Evolutionary conservation across 2,888 invertebrate species (phyloP).

Genomic region (Chrysina gloriosa): DNA sequence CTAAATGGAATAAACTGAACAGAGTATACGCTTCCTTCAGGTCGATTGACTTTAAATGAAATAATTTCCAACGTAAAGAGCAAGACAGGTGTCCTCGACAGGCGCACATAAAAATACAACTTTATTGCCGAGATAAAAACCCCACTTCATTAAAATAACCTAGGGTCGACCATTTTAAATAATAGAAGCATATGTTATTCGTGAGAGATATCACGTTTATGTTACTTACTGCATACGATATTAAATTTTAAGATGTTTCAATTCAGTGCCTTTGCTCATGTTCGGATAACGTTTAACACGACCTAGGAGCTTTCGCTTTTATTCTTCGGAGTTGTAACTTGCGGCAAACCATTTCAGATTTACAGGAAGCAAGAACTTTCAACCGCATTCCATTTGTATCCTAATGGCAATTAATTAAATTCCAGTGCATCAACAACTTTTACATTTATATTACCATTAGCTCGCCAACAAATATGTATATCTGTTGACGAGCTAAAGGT

Average conservation of each 20-base stretch:
- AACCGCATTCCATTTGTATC: background rate
- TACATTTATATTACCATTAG: background rate
- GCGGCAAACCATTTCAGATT: background rate
- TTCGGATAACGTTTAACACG: background rate
- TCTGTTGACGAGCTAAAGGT: background rate
- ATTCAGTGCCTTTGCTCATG: constrained; percentile 27
- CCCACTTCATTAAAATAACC: constrained; percentile 41
- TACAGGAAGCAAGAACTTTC: background rate
- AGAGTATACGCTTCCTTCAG: constrained; percentile 12
- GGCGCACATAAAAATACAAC: constrained; percentile 40
- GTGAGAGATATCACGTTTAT: constrained; percentile 33
- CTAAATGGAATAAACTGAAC: background rate
- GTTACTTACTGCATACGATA: constrained; percentile 29
- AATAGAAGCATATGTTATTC: constrained; percentile 35
- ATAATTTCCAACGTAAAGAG: constrained; percentile 11
- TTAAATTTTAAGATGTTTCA: constrained; percentile 32
- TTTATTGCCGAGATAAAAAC: constrained; percentile 38
- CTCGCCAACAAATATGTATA: background rate
- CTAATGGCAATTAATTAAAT: background rate
- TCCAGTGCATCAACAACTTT: background rate
- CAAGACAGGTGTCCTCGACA: constrained; percentile 39
- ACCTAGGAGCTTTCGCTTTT: background rate
- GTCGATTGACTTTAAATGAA: constrained; percentile 29
- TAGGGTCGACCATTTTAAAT: constrained; percentile 31
- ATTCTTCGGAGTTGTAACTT: background rate